phyloP scores from a whole-genome alignment of 2,797 vertebrate genomes.

The Semaprochilodus insignis region DNA sequence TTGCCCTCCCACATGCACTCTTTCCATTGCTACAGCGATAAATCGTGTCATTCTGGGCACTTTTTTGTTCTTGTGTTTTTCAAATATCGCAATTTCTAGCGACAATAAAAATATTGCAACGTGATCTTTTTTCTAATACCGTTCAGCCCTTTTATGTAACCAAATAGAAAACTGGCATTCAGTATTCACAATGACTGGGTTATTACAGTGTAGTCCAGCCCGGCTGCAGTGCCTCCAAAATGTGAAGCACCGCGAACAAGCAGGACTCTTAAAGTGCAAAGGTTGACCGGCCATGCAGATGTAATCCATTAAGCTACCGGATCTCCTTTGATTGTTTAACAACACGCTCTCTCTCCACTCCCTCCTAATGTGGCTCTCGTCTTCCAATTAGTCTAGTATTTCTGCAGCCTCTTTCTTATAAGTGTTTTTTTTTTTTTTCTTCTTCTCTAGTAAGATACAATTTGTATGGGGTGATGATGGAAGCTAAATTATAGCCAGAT shows the following conservation, averaged over 20 bases:
- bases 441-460: slow-evolving; percentile 40
- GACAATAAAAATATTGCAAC: too few species aligned
- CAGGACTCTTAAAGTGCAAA: slow-evolving; percentile 6
- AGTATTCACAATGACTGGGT: background rate
- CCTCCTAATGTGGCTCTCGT: slow-evolving; percentile 44
- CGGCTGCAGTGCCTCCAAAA: background rate
- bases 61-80: too few species aligned
- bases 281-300: slow-evolving; percentile 55
- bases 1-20: too few species aligned
- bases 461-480: slow-evolving; percentile 44
- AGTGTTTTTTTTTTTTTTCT: slow-evolving; percentile 26
- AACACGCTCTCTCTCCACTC: slow-evolving; percentile 20
- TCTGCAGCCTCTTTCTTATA: slow-evolving; percentile 36
- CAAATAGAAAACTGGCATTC: background rate
- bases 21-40: too few species aligned
- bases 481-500: slow-evolving; percentile 44
- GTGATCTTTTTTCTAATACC: too few species aligned
- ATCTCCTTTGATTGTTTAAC: slow-evolving; percentile 56
- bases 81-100: too few species aligned
- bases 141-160: background rate
- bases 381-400: slow-evolving; percentile 55
- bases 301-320: slow-evolving; percentile 50
- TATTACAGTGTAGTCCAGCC: background rate
- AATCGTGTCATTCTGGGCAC: too few species aligned
- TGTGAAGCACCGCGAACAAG: background rate